phyloP scores from a whole-genome alignment of 2,113 vertebrate genomes.

The Eptesicus fuscus region DNA sequence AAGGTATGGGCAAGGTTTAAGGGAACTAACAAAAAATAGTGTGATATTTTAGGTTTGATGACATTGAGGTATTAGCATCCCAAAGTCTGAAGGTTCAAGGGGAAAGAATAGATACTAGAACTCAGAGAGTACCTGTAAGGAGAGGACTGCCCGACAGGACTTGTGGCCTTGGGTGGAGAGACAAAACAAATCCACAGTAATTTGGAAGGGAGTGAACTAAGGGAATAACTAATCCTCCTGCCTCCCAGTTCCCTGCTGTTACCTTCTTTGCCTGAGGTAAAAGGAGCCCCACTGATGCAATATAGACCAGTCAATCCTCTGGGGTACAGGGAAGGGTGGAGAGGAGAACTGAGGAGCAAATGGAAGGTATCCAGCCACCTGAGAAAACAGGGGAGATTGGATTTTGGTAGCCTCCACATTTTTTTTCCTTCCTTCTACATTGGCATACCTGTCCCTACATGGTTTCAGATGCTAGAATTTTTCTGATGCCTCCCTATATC shows the following conservation, averaged over 20 bases:
- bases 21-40: neutral
- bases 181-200: neutral
- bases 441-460: neutral
- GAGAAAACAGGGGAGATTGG: neutral
- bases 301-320: neutral
- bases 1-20: neutral
- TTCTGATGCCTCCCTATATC: neutral
- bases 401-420: neutral
- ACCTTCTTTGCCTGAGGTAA: neutral
- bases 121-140: neutral
- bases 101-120: neutral
- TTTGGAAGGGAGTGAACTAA: neutral
- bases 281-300: neutral
- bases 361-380: neutral
- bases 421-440: neutral
- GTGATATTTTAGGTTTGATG: neutral
- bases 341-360: neutral
- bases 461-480: neutral
- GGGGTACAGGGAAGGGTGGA: neutral
- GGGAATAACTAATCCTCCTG: neutral
- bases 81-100: neutral
- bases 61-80: neutral
- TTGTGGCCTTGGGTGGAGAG: neutral
- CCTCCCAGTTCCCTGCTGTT: neutral
- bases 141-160: neutral